Percentiles rank a stretch among this genome's conserved stretches.
Evolutionary conservation across 2,797 vertebrate species (phyloP).

Genomic region (Margarornis squamiger): DNA sequence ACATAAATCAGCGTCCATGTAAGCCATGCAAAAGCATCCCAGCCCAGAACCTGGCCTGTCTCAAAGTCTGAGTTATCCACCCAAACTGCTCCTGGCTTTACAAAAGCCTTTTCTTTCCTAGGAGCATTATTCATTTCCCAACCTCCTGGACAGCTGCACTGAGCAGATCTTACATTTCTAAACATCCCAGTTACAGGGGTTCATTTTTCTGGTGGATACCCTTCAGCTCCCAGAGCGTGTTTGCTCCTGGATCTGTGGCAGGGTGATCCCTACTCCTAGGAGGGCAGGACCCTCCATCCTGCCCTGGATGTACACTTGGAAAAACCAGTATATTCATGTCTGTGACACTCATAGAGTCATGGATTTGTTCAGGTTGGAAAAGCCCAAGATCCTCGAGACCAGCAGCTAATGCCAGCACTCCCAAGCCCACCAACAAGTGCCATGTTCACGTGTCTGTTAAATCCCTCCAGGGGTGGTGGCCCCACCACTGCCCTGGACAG

Average conservation of each 20-base stretch:
- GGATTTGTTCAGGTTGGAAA: background rate
- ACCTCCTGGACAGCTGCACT: background rate
- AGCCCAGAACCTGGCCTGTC: background rate
- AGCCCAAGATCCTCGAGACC: background rate
- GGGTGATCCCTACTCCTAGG: background rate
- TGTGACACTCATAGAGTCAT: background rate
- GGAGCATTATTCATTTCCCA: background rate
- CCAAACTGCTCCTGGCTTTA: background rate
- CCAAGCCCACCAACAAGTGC: background rate
- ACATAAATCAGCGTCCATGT: background rate
- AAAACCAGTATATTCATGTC: background rate
- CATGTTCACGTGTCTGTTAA: background rate
- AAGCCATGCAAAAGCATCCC: background rate
- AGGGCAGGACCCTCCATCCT: background rate
- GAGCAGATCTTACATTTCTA: background rate
- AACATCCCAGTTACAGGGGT: background rate
- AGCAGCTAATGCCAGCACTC: background rate
- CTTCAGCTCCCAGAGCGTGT: background rate
- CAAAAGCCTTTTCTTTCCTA: background rate
- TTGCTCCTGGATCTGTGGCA: background rate
- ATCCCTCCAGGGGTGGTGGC: background rate
- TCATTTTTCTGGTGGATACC: background rate
- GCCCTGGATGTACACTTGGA: background rate
- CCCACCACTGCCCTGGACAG: background rate
- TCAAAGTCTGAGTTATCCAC: background rate